Base-by-base conservation (phyloP, 1,140 invertebrate genomes). In the Drosophila repletoides region DNA sequence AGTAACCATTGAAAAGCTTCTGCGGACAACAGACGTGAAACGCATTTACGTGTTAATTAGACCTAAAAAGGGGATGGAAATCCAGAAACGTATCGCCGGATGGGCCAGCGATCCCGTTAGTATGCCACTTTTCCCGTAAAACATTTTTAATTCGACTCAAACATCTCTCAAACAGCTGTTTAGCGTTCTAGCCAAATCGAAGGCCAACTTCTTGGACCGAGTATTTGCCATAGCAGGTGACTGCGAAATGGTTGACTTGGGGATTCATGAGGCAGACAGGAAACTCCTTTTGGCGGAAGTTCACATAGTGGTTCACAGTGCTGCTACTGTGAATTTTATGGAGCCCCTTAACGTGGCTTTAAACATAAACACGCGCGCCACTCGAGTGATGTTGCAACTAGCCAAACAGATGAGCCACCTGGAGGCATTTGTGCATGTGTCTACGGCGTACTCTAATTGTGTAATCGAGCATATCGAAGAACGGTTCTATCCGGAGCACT, bases 271-370 rank as follows among this genome's bases (percentile, higher is more conserved):
- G 0, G 88, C 92, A 41, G 93, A 96, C 48, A 60, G 70, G 0
- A 21, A 21, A n/a, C 15, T 65, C 0, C 38, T 84, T 1, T 9
- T 15, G 0, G 26, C 71, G 7, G 48, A 93, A 40, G 92, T 95
- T 1, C 63, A 93, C 19, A 90, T 97, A 5, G 93, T 98, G 0
- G 95, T 98, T 77, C 96, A 98, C 77, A 94, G 92, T 2, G 97
- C 97, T 0, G 97, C 97, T 0, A 97, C 96, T 1, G 93, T 98
- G 0, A 53, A 64, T 91, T 97, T 97, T 89, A 95, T 96, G 71
- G 96, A 97, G 79, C 93, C 94, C 0, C 91, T 97, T 1, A 93
- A 93, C 80, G 87, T 90, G 2, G 92, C 93, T 0, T 88, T 93
- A 0, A 90, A 90, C 1, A 89, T 94, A 12, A 94, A 94, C 69